phyloP scores from a whole-genome alignment of 2,888 invertebrate genomes.

The Pyrochroa serraticornis region DNA sequence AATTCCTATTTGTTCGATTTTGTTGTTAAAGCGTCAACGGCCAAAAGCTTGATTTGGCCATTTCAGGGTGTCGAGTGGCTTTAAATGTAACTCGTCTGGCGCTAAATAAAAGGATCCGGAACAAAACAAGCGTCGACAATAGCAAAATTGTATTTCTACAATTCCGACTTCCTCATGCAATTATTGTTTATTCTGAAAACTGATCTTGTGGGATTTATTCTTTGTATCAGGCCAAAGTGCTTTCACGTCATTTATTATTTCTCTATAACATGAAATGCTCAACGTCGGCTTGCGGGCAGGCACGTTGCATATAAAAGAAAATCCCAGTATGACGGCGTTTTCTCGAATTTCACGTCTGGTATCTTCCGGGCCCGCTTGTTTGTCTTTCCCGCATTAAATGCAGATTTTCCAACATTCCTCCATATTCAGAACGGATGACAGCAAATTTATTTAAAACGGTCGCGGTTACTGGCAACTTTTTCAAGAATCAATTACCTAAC shows the following conservation, averaged over 20 bases:
- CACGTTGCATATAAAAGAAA: constrained; percentile 8
- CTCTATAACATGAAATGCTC: constrained; percentile 9
- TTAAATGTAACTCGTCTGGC: constrained; percentile 6
- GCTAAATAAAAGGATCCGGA: constrained; percentile 27
- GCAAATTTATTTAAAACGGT: too few relatives aligned
- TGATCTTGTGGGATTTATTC: constrained; percentile 36
- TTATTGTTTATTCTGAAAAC: constrained; percentile 38
- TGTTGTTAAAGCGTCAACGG: too few relatives aligned
- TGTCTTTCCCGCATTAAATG: constrained; percentile 12
- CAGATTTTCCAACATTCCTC: constrained; percentile 5
- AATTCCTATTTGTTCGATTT: too few relatives aligned
- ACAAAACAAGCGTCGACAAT: constrained; percentile 32
- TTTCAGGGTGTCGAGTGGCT: constrained; percentile 5
- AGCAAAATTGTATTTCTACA: constrained; percentile 36
- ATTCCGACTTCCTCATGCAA: constrained; percentile 37
- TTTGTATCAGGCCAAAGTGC: constrained; percentile 29
- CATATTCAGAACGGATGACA: constrained; percentile 3
- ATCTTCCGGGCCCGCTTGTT: constrained; percentile 5
- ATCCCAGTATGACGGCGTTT: neutral
- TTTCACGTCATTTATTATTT: constrained; percentile 27
- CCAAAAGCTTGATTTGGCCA: too few relatives aligned
- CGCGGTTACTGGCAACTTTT: too few relatives aligned
- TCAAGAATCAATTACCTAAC: too few relatives aligned
- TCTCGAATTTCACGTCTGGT: constrained; percentile 12
- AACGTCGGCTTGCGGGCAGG: neutral